Conservation (phyloP, 2,888 invertebrate species). For the Hoplodrina blanda region DNA sequence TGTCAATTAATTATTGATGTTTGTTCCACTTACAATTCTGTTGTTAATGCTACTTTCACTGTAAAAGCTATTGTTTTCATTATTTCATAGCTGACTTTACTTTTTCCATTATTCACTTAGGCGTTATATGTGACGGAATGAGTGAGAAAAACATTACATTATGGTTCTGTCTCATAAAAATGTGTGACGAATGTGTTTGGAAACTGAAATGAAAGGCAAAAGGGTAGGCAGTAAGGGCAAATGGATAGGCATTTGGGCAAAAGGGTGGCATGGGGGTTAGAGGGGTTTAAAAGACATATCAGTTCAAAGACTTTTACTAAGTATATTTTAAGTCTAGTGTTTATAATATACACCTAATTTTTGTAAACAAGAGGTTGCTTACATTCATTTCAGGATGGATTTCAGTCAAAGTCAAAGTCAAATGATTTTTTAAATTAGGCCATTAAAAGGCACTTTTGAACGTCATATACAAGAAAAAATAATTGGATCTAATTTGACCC, state of each 20-base stretch:
- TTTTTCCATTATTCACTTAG: neutral
- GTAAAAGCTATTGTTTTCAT: constrained; percentile 37
- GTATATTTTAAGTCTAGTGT: neutral
- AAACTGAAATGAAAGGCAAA: constrained; percentile 11
- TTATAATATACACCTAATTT: too few relatives aligned
- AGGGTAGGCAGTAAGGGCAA: constrained; percentile 3
- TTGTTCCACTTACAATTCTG: constrained; percentile 35
- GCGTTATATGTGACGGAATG: neutral
- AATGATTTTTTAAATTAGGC: too few relatives aligned
- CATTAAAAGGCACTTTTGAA: too few relatives aligned
- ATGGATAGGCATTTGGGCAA: neutral
- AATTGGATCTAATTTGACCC: too few relatives aligned
- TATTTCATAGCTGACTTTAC: constrained; percentile 20
- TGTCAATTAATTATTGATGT: constrained; percentile 52
- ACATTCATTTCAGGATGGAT: too few relatives aligned
- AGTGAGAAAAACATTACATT: constrained; percentile 12
- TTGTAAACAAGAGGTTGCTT: too few relatives aligned
- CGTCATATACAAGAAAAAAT: too few relatives aligned
- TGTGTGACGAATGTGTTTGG: constrained; percentile 18
- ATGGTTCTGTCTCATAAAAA: constrained; percentile 9
- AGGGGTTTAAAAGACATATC: constrained; percentile 5
- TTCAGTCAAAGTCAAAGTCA: too few relatives aligned
- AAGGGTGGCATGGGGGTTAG: neutral
- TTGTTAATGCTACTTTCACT: constrained; percentile 21
- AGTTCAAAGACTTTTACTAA: neutral